Evolutionary conservation across 2,888 invertebrate genomes (phyloP).

Genomic region (Herminia tarsipennalis): DNA sequence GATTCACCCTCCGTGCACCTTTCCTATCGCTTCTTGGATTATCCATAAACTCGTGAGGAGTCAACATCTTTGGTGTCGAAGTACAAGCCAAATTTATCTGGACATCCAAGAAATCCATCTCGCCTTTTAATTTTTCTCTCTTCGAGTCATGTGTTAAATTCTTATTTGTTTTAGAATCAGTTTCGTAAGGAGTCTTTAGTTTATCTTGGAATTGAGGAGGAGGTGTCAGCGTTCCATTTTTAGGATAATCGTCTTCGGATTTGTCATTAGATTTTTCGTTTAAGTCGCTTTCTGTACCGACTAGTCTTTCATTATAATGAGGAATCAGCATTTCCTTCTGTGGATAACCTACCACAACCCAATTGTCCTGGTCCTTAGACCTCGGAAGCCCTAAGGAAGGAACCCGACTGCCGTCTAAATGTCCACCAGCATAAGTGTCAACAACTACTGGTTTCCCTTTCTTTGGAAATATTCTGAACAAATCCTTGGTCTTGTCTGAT

Average conservation of each 20-base stretch:
- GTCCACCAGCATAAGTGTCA: constrained; percentile 68
- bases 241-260: constrained; percentile 53
- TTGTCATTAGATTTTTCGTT: constrained; percentile 58
- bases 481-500: constrained; percentile 66
- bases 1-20: constrained; percentile 64
- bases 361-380: constrained; percentile 68
- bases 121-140: constrained; percentile 79
- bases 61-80: constrained; percentile 81
- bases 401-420: constrained; percentile 71
- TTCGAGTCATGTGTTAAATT: constrained; percentile 76
- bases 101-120: constrained; percentile 70
- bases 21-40: constrained; percentile 61
- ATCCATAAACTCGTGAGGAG: constrained; percentile 74
- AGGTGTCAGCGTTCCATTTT: constrained; percentile 70
- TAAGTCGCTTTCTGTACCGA: constrained; percentile 60
- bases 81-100: constrained; percentile 78
- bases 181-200: constrained; percentile 65
- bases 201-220: constrained; percentile 81
- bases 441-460: constrained; percentile 70
- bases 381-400: constrained; percentile 77
- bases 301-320: constrained; percentile 73
- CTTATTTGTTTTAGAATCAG: constrained; percentile 65
- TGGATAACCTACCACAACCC: constrained; percentile 78
- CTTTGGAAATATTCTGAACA: constrained; percentile 75
- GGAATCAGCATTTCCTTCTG: constrained; percentile 75